Evolutionary conservation across 1,140 invertebrate genomes (phyloP), one percentile per base, ranked within the genome.

Genomic region (Zaprionus vittiger): DNA sequence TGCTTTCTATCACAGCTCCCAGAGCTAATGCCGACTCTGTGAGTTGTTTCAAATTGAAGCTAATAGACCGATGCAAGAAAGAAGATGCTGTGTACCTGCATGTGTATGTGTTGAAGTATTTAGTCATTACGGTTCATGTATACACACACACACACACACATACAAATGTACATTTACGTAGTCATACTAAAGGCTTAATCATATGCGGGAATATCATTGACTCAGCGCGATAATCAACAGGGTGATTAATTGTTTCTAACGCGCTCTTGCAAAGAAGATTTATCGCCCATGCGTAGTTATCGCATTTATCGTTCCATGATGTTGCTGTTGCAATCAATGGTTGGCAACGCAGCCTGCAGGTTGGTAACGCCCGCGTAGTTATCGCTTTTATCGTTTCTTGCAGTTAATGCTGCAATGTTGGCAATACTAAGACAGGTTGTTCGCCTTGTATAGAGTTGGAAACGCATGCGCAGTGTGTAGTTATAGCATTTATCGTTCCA

Each of bases 121-220:
- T 52, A 52, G 20, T 52, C 47, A 52, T 49, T 49, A 49, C 47
- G 9, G 20, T 52, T 52, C 47, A 24, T 49, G 17, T 49, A 24
- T 52, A 52, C 11, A 24, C 11, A 20, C 9, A 49, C 5, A 52
- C 11, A 24, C 11, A 20, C 9, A 49, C 5, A 49, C 17, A 49
- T 20, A 20, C 14, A 3, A 20, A 49, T 20, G 7, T 20, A 49
- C 44, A 49, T 20, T 4, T 1, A 14, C 9, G 20, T 24, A 20
- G 20, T 52, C 20, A 52, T 52, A 24, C 47, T 52, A 52, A 24
- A 24, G 22, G 54, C 63, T 75, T 59, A 71, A 75, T 75, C 73
- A 75, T 71, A 34, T 38, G 54, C 67, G 41, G 47, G 41, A 75
- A 75, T 75, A 71, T 54, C 54, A 34, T 64, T 71, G 73, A 71